These are phyloP conservation scores for Caradrina kadenii DNA, from an alignment of 2,888 invertebrate species.

Conservation along the genomic window DNA sequence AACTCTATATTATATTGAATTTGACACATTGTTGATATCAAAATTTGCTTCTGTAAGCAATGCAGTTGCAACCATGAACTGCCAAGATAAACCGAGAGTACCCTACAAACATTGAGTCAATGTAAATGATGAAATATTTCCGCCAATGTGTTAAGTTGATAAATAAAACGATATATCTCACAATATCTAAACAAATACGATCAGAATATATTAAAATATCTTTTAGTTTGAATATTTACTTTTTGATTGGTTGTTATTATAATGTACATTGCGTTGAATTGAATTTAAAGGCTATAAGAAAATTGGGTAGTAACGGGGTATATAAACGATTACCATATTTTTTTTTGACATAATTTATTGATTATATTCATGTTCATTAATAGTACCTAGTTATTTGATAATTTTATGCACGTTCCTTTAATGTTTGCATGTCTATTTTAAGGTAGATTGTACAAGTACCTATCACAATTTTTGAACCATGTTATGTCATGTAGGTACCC, in stretches of 20 bases:
- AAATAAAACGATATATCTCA: conserved; percentile 26
- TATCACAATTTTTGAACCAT: too few relatives aligned
- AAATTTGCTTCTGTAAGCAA: conserved; percentile 10
- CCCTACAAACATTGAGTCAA: conserved; percentile 22
- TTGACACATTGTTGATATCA: too few relatives aligned
- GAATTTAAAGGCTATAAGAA: not conserved
- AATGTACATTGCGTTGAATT: not conserved
- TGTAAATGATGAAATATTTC: conserved; percentile 40
- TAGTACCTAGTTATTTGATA: too few relatives aligned
- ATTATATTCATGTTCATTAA: too few relatives aligned
- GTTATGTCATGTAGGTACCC: too few relatives aligned
- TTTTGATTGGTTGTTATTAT: not conserved
- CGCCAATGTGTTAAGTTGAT: conserved; percentile 22
- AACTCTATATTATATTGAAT: too few relatives aligned
- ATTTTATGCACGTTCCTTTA: too few relatives aligned
- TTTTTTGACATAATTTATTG: not conserved
- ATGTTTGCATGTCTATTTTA: too few relatives aligned
- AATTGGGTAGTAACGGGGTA: too few relatives aligned
- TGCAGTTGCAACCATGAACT: conserved; percentile 29
- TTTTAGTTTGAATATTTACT: conserved; percentile 2
- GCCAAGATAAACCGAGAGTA: conserved; percentile 35
- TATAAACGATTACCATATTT: too few relatives aligned
- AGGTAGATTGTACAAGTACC: too few relatives aligned
- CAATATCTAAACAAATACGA: conserved; percentile 27
- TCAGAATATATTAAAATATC: conserved; percentile 11